phyloP scores from a whole-genome alignment of 2,797 vertebrate species.

The Geotria australis region DNA sequence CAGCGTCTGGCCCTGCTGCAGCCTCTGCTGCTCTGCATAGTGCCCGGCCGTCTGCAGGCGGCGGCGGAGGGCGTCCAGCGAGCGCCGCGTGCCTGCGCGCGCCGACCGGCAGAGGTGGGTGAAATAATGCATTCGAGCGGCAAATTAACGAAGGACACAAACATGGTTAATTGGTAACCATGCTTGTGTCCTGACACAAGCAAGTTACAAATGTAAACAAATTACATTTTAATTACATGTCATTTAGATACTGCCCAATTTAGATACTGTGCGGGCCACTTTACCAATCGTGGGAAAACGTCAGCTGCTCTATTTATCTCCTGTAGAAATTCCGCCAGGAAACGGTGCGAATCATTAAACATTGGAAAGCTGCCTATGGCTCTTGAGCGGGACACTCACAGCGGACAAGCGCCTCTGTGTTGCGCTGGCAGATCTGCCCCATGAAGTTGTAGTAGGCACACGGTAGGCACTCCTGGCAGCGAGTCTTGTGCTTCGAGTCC shows the following conservation, averaged over 20 bases:
- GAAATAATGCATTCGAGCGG: background rate
- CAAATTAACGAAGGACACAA: background rate
- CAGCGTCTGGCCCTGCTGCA: background rate
- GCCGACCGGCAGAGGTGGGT: background rate
- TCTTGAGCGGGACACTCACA: conserved; percentile 8
- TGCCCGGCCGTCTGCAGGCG: conserved; percentile 12
- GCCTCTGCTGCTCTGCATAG: conserved; percentile 5
- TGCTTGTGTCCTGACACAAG: too few species aligned
- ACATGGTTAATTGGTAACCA: background rate
- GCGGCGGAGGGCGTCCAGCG: conserved; percentile 19
- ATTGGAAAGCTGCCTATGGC: too few species aligned
- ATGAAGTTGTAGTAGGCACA: conserved; percentile 28
- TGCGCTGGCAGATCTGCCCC: conserved; percentile 27
- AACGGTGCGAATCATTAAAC: background rate
- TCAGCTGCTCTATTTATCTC: too few species aligned
- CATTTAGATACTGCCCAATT: too few species aligned
- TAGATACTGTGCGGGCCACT: too few species aligned
- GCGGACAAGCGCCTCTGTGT: conserved; percentile 30
- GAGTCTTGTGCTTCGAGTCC: conserved; percentile 23
- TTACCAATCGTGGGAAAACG: too few species aligned
- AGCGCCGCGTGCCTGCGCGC: conserved; percentile 19
- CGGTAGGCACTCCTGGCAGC: conserved; percentile 28
- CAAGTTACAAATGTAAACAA: too few species aligned
- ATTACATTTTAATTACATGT: too few species aligned
- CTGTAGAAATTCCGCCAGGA: too few species aligned